Percentiles rank a stretch among this genome's conserved stretches.
phyloP scores from a whole-genome alignment of 2,797 vertebrate genomes.

The Trematomus bernacchii region DNA sequence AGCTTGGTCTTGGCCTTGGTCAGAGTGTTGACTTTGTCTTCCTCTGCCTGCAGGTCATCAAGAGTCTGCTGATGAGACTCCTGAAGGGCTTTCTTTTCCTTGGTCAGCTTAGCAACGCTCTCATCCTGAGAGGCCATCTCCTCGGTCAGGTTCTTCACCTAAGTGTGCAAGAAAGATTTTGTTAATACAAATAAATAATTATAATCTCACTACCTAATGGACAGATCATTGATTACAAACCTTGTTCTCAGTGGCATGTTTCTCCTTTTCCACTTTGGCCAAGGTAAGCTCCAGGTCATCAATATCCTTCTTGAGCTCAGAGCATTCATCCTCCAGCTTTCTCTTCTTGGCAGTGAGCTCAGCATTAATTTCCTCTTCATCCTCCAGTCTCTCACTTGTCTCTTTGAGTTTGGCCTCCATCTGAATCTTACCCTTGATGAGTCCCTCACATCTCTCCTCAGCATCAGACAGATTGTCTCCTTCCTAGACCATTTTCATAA shows the following conservation, averaged over 20 bases:
- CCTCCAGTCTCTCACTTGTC: conserved; percentile 88
- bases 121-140: conserved; percentile 81
- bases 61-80: conserved; percentile 72
- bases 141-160: conserved; percentile 83
- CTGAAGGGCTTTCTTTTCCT: conserved; percentile 80
- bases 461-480: conserved; percentile 88
- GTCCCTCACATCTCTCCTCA: conserved; percentile 92
- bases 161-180: background rate
- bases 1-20: conserved; percentile 79
- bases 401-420: conserved; percentile 92
- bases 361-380: conserved; percentile 88
- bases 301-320: conserved; percentile 92
- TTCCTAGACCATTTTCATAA: conserved; percentile 77
- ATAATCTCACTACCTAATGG: too few species aligned
- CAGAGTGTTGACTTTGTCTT: conserved; percentile 88
- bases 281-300: conserved; percentile 91
- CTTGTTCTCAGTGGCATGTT: conserved; percentile 93
- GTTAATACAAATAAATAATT: too few species aligned
- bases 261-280: conserved; percentile 93
- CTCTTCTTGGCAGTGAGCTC: conserved; percentile 90
- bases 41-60: conserved; percentile 82
- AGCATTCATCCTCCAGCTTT: conserved; percentile 91
- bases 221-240: conserved; percentile 62
- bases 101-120: conserved; percentile 75
- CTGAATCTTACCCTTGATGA: conserved; percentile 92